Evolutionary conservation across 2,797 vertebrate genomes (phyloP).

Genomic region (Microchirus variegatus): DNA sequence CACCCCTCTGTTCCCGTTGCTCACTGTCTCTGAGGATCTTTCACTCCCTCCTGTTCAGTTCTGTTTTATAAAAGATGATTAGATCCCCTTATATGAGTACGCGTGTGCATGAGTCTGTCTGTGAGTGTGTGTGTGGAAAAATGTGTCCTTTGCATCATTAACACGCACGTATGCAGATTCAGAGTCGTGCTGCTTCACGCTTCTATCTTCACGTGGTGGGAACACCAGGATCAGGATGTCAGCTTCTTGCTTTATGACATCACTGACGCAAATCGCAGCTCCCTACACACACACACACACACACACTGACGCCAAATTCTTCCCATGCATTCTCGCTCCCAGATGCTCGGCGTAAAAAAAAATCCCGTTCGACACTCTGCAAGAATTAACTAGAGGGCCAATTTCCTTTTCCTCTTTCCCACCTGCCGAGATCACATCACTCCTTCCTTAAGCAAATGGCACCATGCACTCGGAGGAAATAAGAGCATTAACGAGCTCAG

Average conservation of each 20-base stretch:
- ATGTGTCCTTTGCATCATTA: conserved; percentile 35
- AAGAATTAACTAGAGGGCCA: conserved; percentile 41
- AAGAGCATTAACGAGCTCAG: conserved; percentile 27
- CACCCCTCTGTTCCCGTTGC: conserved; percentile 44
- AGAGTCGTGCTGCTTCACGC: conserved; percentile 45
- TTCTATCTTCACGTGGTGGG: conserved; percentile 31
- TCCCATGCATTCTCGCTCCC: conserved; percentile 57
- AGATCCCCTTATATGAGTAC: conserved; percentile 5
- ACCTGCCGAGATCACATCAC: conserved; percentile 64
- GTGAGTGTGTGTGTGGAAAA: conserved; percentile 25
- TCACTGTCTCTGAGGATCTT: conserved; percentile 24
- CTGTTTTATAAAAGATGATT: conserved; percentile 37
- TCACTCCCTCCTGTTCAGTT: conserved; percentile 8
- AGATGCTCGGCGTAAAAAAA: conserved; percentile 54
- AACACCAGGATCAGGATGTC: conserved; percentile 38
- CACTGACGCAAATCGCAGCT: conserved; percentile 27
- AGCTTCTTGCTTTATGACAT: conserved; percentile 41
- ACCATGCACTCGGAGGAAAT: conserved; percentile 29
- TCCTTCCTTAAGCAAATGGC: conserved; percentile 49
- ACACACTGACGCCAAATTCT: conserved; percentile 11
- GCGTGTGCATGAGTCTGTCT: too few species aligned
- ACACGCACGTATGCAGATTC: conserved; percentile 12
- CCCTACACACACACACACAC: not conserved
- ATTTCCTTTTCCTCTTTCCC: conserved; percentile 64
- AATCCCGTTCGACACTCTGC: conserved; percentile 35